These are phyloP conservation scores for Opisthocomus hoazin DNA, from an alignment of 2,113 vertebrate genomes.

Conservation along the genomic window DNA sequence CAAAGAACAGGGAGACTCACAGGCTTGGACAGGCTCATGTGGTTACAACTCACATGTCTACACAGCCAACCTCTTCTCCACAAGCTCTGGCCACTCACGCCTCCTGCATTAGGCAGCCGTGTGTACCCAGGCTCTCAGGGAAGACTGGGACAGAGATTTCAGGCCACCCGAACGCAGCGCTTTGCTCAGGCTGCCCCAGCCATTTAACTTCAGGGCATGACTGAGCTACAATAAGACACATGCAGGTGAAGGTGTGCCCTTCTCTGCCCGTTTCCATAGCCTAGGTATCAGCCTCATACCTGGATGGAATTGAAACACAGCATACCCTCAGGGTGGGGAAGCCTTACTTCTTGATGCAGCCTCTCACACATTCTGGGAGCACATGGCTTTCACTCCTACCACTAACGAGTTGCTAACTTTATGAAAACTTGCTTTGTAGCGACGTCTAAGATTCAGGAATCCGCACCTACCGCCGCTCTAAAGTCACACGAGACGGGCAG, in stretches of 20 bases:
- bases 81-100: not conserved
- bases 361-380: not conserved
- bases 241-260: not conserved
- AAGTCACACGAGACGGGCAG: not conserved
- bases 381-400: not conserved
- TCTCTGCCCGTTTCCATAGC: not conserved
- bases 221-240: not conserved
- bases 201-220: not conserved
- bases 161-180: not conserved
- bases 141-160: not conserved
- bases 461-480: not conserved
- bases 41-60: not conserved
- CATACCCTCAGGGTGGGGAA: not conserved
- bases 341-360: not conserved
- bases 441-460: rapidly evolving
- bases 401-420: not conserved
- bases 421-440: rapidly evolving
- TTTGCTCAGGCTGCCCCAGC: not conserved
- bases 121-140: no score
- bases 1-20: not conserved
- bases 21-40: not conserved
- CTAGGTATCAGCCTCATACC: not conserved
- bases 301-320: not conserved
- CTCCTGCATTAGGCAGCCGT: not conserved
- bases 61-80: not conserved